phyloP scores from a whole-genome alignment of 2,113 vertebrate species.

The Serilophus lunatus region DNA sequence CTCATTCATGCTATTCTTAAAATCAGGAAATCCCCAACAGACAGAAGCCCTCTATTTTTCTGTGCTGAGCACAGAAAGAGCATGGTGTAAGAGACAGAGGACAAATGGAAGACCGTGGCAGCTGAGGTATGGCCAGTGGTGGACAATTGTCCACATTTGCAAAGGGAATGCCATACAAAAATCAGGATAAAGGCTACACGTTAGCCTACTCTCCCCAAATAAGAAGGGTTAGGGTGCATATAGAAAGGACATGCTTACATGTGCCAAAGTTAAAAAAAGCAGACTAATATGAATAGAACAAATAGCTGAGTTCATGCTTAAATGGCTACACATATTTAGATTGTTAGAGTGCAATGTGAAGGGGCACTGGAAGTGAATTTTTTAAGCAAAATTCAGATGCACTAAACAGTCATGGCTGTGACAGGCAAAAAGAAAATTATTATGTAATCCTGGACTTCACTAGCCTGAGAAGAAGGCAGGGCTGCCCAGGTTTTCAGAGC shows the following conservation, averaged over 20 bases:
- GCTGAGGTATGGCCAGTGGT: fast-evolving
- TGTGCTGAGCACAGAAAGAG: background rate
- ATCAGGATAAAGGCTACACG: background rate
- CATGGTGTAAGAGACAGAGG: fast-evolving
- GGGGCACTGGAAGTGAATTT: background rate
- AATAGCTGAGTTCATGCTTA: background rate
- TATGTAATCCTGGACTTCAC: background rate
- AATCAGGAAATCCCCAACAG: background rate
- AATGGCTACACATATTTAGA: background rate
- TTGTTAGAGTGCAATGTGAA: background rate
- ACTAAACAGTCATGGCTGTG: background rate
- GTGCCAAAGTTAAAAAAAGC: background rate
- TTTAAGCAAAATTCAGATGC: background rate
- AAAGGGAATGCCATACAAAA: background rate
- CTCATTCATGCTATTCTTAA: background rate
- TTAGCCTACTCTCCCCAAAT: background rate
- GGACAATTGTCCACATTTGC: background rate
- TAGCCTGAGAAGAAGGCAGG: background rate
- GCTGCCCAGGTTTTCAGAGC: background rate
- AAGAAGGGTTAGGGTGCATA: background rate
- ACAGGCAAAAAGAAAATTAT: background rate
- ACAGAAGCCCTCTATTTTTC: background rate
- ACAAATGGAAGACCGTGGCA: fast-evolving
- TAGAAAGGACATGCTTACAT: background rate
- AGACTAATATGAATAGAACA: background rate